Conservation (phyloP, 2,113 vertebrate species). For the Tupaia chinensis region DNA sequence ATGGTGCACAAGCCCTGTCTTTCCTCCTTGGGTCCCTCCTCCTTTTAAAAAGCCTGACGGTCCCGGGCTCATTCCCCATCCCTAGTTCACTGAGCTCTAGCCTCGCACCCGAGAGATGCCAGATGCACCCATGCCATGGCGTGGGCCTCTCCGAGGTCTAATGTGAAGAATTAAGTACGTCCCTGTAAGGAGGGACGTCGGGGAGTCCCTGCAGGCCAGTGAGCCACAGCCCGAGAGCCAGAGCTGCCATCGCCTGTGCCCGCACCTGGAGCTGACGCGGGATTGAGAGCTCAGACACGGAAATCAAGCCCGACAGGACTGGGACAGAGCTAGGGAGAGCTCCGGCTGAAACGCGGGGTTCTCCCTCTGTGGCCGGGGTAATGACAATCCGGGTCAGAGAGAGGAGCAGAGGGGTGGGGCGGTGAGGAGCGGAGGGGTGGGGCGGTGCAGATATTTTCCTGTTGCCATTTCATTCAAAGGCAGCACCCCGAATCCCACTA, state of each 20-base stretch:
- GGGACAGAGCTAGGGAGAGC: not conserved
- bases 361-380: not conserved
- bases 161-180: not conserved
- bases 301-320: not conserved
- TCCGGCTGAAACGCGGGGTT: not conserved
- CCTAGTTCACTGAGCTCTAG: not conserved
- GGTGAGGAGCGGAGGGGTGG: no score
- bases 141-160: no score
- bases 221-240: no score
- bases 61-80: not conserved
- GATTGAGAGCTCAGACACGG: not conserved
- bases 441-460: no score
- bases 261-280: no score
- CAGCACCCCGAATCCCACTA: no score
- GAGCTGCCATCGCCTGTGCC: no score
- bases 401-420: not conserved
- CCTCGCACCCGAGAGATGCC: not conserved
- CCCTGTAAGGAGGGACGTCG: not conserved
- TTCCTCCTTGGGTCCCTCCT: not conserved
- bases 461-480: not conserved
- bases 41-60: not conserved
- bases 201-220: not conserved
- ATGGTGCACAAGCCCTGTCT: not conserved
- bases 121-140: rapidly evolving
- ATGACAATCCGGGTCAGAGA: not conserved